phyloP scores from a whole-genome alignment of 2,797 vertebrate genomes.

The Myotis findleyi region DNA sequence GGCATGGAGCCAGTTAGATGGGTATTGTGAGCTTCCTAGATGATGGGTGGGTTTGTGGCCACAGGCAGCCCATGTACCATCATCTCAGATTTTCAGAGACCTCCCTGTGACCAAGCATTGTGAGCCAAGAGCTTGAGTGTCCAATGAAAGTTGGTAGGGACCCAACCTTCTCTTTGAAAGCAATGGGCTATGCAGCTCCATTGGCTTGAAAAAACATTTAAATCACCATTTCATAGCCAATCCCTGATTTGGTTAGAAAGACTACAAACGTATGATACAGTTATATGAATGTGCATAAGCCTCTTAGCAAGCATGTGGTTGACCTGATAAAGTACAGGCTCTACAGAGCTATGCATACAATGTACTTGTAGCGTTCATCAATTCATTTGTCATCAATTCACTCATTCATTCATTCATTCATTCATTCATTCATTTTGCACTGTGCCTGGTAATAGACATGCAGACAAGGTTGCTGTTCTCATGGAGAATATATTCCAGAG shows the following conservation, averaged over 20 bases:
- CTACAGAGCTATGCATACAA: neutral
- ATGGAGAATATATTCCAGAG: neutral
- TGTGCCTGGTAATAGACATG: neutral
- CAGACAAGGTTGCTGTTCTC: neutral
- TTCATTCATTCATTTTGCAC: neutral
- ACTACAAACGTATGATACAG: neutral
- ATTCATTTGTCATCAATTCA: neutral
- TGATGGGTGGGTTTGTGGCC: neutral
- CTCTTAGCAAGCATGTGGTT: neutral
- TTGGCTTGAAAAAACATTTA: neutral
- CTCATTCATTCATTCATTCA: neutral
- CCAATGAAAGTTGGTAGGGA: neutral
- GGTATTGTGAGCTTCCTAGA: neutral
- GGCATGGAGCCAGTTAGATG: neutral
- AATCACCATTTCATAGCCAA: neutral
- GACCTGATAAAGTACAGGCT: neutral
- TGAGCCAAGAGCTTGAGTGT: neutral
- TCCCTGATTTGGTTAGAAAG: neutral
- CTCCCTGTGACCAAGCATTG: neutral
- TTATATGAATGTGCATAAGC: neutral
- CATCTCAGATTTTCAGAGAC: neutral
- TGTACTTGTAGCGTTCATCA: neutral
- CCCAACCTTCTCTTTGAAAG: neutral
- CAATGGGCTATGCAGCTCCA: conserved; percentile 15
- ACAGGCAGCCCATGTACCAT: neutral